Conservation (phyloP, 1,140 invertebrate species). For the Cotesia glomerata region DNA sequence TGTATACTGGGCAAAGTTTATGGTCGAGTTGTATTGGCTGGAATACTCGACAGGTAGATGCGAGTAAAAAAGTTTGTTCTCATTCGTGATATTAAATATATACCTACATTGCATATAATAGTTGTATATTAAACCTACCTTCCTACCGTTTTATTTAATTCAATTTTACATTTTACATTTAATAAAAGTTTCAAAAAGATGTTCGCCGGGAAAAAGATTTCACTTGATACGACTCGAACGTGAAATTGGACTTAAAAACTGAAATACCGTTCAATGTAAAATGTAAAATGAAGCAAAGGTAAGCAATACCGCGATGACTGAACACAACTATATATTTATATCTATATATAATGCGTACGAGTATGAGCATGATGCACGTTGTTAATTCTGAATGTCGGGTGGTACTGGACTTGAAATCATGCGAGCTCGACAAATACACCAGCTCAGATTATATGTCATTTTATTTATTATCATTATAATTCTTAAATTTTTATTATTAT, state of each 20-base stretch:
- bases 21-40: slow-evolving; percentile 1
- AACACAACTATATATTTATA: neutral
- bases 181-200: too few relatives aligned
- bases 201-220: too few relatives aligned
- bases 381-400: slow-evolving; percentile 18
- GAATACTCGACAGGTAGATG: slow-evolving; percentile 1
- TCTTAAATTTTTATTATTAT: neutral
- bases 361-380: neutral
- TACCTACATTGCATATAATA: neutral
- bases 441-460: slow-evolving; percentile 11
- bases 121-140: too few relatives aligned
- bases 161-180: too few relatives aligned
- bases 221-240: neutral
- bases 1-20: slow-evolving; percentile 5
- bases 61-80: neutral
- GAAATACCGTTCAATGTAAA: too few relatives aligned
- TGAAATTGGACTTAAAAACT: too few relatives aligned
- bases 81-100: neutral
- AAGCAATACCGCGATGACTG: too few relatives aligned
- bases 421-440: slow-evolving; percentile 9
- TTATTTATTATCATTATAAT: slow-evolving; percentile 3
- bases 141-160: too few relatives aligned
- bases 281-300: too few relatives aligned
- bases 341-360: neutral
- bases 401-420: neutral